A percentile compares a stretch with the other conserved stretches of the same genome.
These are phyloP conservation scores for Tetraneura akinire DNA, from an alignment of 1,140 invertebrate genomes.

Conservation along the genomic window DNA sequence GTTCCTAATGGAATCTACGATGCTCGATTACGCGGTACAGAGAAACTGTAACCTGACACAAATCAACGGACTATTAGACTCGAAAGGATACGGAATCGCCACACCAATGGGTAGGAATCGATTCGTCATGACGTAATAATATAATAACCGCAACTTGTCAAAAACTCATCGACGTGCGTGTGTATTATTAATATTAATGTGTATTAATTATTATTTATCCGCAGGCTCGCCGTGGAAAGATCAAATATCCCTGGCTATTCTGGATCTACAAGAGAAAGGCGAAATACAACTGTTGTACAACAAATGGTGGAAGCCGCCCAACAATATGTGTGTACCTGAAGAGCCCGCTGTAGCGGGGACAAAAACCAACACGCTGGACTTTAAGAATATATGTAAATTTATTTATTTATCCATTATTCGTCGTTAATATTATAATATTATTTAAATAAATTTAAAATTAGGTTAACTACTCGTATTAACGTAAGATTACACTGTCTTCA, in stretches of 20 bases:
- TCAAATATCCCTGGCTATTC: conserved; percentile 73
- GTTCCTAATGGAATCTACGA: conserved; percentile 92
- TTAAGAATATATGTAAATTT: conserved; percentile 78
- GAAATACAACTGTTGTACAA: conserved; percentile 71
- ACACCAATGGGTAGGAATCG: conserved; percentile 58
- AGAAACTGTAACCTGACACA: conserved; percentile 91
- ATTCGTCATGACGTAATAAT: no score
- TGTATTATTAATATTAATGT: no score
- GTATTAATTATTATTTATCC: not conserved
- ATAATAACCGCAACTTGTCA: no score
- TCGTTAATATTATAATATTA: not conserved
- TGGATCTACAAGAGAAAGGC: conserved; percentile 76
- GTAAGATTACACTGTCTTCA: no score
- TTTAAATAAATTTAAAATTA: no score
- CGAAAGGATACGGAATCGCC: conserved; percentile 76
- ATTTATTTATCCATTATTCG: no score
- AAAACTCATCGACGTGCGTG: no score
- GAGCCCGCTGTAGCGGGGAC: conserved; percentile 72
- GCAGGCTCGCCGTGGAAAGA: conserved; percentile 75
- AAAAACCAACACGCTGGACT: conserved; percentile 78
- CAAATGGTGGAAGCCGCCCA: conserved; percentile 76
- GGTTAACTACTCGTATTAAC: no score
- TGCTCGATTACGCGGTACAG: conserved; percentile 86
- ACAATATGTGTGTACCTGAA: conserved; percentile 66
- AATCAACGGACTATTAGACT: conserved; percentile 85